A percentile compares a stretch with the other conserved stretches of the same genome.
Conservation (phyloP, 1,140 invertebrate species). For the Pachyrhynchus sulphureomaculatus region DNA sequence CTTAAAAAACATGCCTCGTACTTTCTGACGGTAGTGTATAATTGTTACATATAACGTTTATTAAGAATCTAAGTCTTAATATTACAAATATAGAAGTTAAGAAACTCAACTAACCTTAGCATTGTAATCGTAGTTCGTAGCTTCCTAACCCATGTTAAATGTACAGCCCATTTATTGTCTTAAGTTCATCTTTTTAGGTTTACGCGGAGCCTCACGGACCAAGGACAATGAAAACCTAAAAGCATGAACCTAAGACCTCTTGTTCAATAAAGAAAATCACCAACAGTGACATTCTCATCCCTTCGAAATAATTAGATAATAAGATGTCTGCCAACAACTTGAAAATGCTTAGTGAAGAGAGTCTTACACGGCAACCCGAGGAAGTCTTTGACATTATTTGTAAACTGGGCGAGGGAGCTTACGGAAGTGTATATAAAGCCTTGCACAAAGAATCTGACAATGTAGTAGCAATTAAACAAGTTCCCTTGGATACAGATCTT, state of each 20-base stretch:
- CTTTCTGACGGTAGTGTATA: too few species aligned
- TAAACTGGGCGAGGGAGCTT: slow-evolving; percentile 94
- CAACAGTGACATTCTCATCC: too few species aligned
- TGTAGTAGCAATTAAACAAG: slow-evolving; percentile 98
- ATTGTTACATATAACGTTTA: too few species aligned
- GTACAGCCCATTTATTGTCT: slow-evolving; percentile 24
- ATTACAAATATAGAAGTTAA: too few species aligned
- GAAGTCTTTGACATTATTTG: slow-evolving; percentile 99
- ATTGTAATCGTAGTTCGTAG: not conserved
- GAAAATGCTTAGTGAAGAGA: slow-evolving; percentile 94
- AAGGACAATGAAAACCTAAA: slow-evolving; percentile 14
- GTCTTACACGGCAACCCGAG: slow-evolving; percentile 91
- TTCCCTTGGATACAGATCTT: slow-evolving; percentile 97
- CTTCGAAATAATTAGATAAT: too few species aligned
- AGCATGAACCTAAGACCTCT: slow-evolving; percentile 11
- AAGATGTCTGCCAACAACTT: slow-evolving; percentile 65
- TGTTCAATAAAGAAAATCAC: not conserved
- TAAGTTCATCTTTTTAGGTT: slow-evolving; percentile 33
- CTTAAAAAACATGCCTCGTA: too few species aligned
- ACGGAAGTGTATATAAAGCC: slow-evolving; percentile 71
- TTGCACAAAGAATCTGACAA: slow-evolving; percentile 97
- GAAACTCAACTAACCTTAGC: too few species aligned
- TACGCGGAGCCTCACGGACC: not conserved
- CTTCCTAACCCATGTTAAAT: slow-evolving; percentile 1
- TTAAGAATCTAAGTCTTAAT: too few species aligned